A percentile compares a stretch with the other conserved stretches of the same genome.
phyloP scores from a whole-genome alignment of 2,797 vertebrate genomes.

The Emys orbicularis region DNA sequence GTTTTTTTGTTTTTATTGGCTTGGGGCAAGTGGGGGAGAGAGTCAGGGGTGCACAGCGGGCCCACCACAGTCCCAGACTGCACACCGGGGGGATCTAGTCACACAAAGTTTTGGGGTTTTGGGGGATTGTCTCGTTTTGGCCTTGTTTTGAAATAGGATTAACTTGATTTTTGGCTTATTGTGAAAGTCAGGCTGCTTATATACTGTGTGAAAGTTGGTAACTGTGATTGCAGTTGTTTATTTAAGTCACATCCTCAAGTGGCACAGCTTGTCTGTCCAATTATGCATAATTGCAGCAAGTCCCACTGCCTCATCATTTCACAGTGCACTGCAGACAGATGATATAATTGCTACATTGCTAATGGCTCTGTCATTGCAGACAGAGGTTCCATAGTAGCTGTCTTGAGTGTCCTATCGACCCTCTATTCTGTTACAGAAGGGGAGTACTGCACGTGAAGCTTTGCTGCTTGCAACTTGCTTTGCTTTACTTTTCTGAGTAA shows the following conservation, averaged over 20 bases:
- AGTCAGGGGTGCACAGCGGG: no score
- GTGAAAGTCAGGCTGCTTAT: no score
- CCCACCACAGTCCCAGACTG: no score
- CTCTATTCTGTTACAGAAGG: not conserved
- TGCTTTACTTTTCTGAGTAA: not conserved
- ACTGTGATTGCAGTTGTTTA: no score
- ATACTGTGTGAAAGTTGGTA: no score
- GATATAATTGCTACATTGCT: not conserved
- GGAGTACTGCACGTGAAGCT: fast-evolving
- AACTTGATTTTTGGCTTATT: no score
- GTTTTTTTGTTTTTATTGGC: no score
- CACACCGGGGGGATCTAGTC: no score
- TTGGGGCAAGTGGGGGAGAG: no score
- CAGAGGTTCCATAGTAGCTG: not conserved
- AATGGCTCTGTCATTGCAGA: not conserved
- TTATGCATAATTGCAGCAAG: fast-evolving
- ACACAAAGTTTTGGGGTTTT: no score
- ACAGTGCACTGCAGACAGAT: not conserved
- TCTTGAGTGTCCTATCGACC: not conserved
- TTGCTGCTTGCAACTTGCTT: not conserved
- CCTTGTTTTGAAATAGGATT: no score
- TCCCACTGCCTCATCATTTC: not conserved
- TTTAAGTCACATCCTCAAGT: not conserved
- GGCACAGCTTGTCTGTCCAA: not conserved
- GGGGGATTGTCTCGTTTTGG: no score